Evolutionary conservation across 2,888 invertebrate species (phyloP).

Genomic region (Elmis aenea): DNA sequence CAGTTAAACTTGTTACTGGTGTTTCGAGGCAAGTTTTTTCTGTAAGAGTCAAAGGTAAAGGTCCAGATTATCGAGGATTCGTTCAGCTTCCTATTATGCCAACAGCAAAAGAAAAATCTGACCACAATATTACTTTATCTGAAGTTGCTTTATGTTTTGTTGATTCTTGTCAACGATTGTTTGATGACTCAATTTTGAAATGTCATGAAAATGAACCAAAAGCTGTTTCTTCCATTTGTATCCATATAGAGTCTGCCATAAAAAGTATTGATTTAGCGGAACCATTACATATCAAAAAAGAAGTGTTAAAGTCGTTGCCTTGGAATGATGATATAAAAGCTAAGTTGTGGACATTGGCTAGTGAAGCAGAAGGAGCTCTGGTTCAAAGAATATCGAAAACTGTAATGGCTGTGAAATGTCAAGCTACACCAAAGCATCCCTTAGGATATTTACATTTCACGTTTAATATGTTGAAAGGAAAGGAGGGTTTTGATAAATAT

Average conservation of each 20-base stretch:
- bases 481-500: conserved; percentile 51
- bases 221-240: conserved; percentile 42
- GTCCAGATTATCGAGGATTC: conserved; percentile 68
- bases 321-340: conserved; percentile 56
- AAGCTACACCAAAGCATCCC: conserved; percentile 60
- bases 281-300: conserved; percentile 56
- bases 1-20: conserved; percentile 60
- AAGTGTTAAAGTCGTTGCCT: conserved; percentile 55
- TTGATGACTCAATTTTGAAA: conserved; percentile 52
- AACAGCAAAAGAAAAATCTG: conserved; percentile 31
- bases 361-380: conserved; percentile 57
- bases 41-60: conserved; percentile 62
- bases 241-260: conserved; percentile 61
- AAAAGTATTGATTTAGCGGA: conserved; percentile 58
- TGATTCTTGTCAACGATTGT: conserved; percentile 53
- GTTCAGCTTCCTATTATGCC: conserved; percentile 54
- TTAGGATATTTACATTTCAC: conserved; percentile 66
- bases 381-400: conserved; percentile 67
- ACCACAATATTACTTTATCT: conserved; percentile 25
- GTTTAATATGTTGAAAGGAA: conserved; percentile 51
- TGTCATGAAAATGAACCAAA: conserved; percentile 47
- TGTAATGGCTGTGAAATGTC: conserved; percentile 67
- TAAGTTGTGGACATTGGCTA: conserved; percentile 56
- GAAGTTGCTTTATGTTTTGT: conserved; percentile 53
- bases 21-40: conserved; percentile 61